Conservation (phyloP, 1,140 invertebrate genomes). For the Drosophila mayri region DNA sequence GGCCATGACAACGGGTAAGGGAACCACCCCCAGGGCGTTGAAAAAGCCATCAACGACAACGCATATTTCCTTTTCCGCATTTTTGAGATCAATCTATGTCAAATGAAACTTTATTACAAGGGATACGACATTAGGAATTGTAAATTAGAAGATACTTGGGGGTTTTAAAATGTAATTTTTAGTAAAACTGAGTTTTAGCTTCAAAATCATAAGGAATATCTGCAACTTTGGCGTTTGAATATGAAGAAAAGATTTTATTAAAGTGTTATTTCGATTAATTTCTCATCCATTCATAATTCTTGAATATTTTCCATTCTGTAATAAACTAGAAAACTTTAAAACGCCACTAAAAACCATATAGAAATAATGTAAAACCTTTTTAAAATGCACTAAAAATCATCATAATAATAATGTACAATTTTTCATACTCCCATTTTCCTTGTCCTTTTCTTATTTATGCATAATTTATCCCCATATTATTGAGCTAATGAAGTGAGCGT, state of each 20-base stretch:
- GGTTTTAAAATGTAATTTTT: too few relatives aligned
- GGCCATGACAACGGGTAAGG: conserved; percentile 9
- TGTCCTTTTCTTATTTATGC: conserved; percentile 30
- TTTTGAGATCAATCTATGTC: conserved; percentile 16
- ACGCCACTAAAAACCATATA: not conserved
- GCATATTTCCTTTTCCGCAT: conserved; percentile 18
- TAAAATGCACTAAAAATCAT: not conserved
- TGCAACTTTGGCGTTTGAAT: not conserved
- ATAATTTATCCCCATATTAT: conserved; percentile 74
- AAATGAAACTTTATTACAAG: conserved; percentile 11
- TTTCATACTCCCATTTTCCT: not conserved
- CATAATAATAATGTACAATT: not conserved
- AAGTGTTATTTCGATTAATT: not conserved
- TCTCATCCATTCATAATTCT: too few relatives aligned
- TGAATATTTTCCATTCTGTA: too few relatives aligned
- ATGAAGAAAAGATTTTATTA: not conserved
- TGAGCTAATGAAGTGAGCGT: conserved; percentile 77
- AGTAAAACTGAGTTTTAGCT: too few relatives aligned
- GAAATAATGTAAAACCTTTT: not conserved
- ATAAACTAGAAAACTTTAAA: not conserved
- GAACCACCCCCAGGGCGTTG: not conserved
- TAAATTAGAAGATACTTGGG: not conserved
- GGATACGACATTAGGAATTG: not conserved
- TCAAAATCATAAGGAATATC: not conserved
- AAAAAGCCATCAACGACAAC: conserved; percentile 13